phyloP scores from a whole-genome alignment of 2,888 invertebrate species.

The Morpho achilles region DNA sequence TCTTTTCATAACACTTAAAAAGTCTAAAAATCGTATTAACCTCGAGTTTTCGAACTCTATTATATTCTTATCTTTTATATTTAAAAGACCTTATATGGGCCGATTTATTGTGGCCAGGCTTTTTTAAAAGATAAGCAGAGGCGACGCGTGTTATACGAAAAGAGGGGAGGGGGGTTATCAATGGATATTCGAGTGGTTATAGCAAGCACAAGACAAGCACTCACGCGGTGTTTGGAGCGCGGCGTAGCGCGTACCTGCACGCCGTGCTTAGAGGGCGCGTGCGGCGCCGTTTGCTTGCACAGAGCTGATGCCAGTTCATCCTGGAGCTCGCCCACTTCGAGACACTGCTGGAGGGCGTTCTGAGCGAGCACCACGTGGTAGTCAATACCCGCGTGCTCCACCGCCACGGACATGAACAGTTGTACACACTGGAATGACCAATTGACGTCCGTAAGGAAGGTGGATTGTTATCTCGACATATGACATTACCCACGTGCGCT shows the following conservation, averaged over 20 bases:
- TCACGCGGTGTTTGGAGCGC: constrained; percentile 36
- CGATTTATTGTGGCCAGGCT: too few species aligned
- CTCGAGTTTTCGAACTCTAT: too few species aligned
- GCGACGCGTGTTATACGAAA: background rate
- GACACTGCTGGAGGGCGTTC: constrained; percentile 95
- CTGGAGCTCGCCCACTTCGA: constrained; percentile 93
- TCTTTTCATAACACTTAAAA: too few species aligned
- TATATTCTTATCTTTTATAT: too few species aligned
- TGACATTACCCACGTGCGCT: background rate
- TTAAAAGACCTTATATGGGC: too few species aligned
- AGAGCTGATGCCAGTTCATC: constrained; percentile 95
- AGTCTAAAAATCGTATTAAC: too few species aligned
- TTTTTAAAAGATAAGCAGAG: too few species aligned
- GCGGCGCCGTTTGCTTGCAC: constrained; percentile 94
- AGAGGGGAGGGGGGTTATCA: background rate
- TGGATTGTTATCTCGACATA: background rate
- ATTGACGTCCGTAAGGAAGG: too few species aligned
- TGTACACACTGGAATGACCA: constrained; percentile 87
- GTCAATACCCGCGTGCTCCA: constrained; percentile 97
- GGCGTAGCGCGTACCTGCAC: constrained; percentile 84
- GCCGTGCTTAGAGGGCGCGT: constrained; percentile 88
- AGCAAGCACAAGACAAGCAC: constrained; percentile 31
- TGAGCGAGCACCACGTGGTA: constrained; percentile 98
- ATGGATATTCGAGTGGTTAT: background rate
- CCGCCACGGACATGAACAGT: constrained; percentile 96